Evolutionary conservation across 2,888 invertebrate species (phyloP), one percentile per base, ranked within the genome.

Genomic region (Alviniconcha strummeri): DNA sequence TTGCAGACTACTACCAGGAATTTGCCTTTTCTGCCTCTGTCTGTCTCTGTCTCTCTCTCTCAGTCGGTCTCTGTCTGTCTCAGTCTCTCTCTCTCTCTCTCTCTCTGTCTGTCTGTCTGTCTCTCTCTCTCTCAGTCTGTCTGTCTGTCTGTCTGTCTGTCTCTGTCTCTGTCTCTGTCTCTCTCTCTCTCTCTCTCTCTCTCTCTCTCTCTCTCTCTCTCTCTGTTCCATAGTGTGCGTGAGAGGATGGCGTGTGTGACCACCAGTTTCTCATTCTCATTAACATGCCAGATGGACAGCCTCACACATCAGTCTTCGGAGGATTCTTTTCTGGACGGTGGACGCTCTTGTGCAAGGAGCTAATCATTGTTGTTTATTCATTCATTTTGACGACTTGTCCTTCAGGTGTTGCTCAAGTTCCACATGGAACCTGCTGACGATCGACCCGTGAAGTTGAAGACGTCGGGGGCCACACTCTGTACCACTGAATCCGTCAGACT

Each of bases 21-120:
- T 71, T n/a, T 71, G 1, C 1, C 6, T 71, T n/a, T 71, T n/a
- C 36, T 36, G 9, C 9, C 36, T 74, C 72, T 74, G 11, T 74
- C 72, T 36, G 11, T 74, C 72, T 74, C 4, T 74, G 8, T 71
- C 72, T 74, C 4, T 74, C 72, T 74, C 55, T 74, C 72, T 19
- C 72, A 36, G 9, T 74, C 72, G 6, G 36, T 74, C 72, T 11
- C 71, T 17, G 7, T 11, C 71, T 71, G 17, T 71, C n/a, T 71
- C 71, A 5, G 17, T 71, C 71, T 71, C 71, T 71, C 4, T 9
- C 19, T 19, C 9, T 71, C 72, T 74, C 36, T 74, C 55, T 54
- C 72, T 74, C 3, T 74, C 36, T 74, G 11, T 74, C 72, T 74
- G 11, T 74, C 72, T 36, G 11, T 74, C 72, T 74, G 52, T 74